Evolutionary conservation across 1,140 invertebrate genomes (phyloP), one percentile per base, ranked within the genome.

Genomic region (Dinothrombium tinctorium): DNA sequence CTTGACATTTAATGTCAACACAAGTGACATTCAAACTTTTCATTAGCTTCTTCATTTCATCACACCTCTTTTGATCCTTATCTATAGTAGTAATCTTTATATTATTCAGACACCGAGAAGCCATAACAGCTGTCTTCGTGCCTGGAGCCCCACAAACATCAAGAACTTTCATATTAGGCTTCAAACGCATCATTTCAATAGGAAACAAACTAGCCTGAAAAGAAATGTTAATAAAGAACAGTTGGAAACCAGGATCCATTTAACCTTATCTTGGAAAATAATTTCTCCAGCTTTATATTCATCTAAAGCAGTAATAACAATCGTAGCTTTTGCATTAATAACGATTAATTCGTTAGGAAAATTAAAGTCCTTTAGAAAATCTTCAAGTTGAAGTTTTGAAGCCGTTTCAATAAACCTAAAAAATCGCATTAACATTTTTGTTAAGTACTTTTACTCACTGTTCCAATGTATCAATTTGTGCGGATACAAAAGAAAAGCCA

Each of bases 141-240:
- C 89, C 89, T 9, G 89, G 89, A 20, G 87, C 87, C 7, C 87
- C 81, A 62, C 87, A 95, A 66, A 82, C 76, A 56, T 96, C 89
- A 28, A 94, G 55, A 3, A 87, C 71, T 9, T 62, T 59, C 48
- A 71, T 68, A 4, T 72, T 73, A 9, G 66, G 54, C 17, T 66
- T 56, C 24, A 83, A 74, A 37, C 71, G 63, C 9, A 95, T 54
- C 11, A 84, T 54, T 49, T 72, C 67, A 3, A 74, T 69, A 9
- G 83, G 69, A 44, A 95, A 56, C 57, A 83, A 83, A 53, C 84
- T 92, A 0, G 83, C 79, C 82, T 89, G n/a, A n/a, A n/a, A n/a
- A n/a, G n/a, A n/a, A n/a, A n/a, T n/a, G n/a, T n/a, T n/a, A n/a
- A n/a, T n/a, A n/a, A n/a, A n/a, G n/a, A n/a, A n/a, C n/a, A 51